Evolutionary conservation across 35 echinoderm and acorn worm genomes (phyloP), one percentile per base, ranked within the genome.

Genomic region (Ophiothrix spiculata): DNA sequence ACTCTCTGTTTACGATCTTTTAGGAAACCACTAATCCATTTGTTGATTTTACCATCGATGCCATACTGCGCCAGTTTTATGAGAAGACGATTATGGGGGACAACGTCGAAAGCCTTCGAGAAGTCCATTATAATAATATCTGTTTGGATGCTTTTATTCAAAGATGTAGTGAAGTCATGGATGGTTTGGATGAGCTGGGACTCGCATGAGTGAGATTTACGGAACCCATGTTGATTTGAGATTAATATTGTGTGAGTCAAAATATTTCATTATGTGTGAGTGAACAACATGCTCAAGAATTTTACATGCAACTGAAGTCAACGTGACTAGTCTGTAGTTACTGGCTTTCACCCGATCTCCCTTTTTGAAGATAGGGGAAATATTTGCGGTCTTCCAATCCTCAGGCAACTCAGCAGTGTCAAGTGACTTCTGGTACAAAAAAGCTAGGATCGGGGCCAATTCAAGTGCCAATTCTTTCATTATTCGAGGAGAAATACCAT

Each of bases 21-120:
- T 0, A 88, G 77, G 33, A 88, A 88, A 17, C 25, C 31, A 56
- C 56, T 69, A 15, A 74, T 39, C 86, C 86, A 88, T 2, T 33
- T 12, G 45, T 75, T 79, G 33, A 88, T 75, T 1, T 78, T 69
- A 56, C 85, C 85, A 34, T 39, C 32, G 40, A 87, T 87, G 39
- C 45, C 45, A 54, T 54, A 54, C 45, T 8, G 8, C 8, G 21
- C 21, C 8, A 21, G 8, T 54, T 54, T 8, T 11, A 21, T 54
- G 21, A 8, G 45, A 21, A 54, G 45, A 8, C 21, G 8, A 21
- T 54, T 54, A 54, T 54, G 45, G 8, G 45, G 45, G 21, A 54
- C 45, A 21, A 54, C 45, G 45, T 54, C 45, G 21, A 54, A 54
- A 8, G 45, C 45, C 45, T 54, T 54, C 8, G 45, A 54, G 45